Percentiles rank a stretch among this genome's conserved stretches.
Conservation (phyloP, 2,797 vertebrate genomes). For the Neosilurus hyrtlii region DNA sequence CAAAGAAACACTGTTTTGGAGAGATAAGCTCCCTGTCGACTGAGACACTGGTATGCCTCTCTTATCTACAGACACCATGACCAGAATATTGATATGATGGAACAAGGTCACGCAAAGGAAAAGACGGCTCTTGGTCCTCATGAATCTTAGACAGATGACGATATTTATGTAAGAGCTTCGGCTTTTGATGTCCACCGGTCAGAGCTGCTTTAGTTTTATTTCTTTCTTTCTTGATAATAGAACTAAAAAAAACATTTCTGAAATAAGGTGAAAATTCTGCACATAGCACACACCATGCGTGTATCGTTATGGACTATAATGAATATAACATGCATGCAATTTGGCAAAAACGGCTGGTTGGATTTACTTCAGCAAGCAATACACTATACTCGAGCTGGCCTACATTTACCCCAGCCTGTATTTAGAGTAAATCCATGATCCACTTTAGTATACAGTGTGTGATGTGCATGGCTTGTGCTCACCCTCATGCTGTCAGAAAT, state of each 20-base stretch:
- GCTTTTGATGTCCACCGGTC: background rate
- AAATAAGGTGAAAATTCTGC: background rate
- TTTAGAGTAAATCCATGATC: conserved; percentile 16
- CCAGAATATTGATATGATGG: conserved; percentile 47
- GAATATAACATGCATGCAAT: background rate
- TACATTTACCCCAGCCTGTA: background rate
- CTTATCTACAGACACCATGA: conserved; percentile 53
- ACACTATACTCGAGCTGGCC: background rate
- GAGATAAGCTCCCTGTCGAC: conserved; percentile 54
- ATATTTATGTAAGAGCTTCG: conserved; percentile 12
- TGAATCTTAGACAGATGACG: background rate
- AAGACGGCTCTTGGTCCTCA: conserved; percentile 18
- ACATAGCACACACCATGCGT: too few species aligned
- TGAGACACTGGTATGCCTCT: conserved; percentile 25
- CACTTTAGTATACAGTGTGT: conserved; percentile 20
- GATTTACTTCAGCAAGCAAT: too few species aligned
- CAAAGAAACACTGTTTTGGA: conserved; percentile 47
- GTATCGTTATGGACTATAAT: background rate
- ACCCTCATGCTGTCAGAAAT: conserved; percentile 34
- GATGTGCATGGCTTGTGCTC: conserved; percentile 24
- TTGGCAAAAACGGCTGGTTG: background rate
- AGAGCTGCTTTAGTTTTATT: background rate
- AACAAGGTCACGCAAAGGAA: conserved; percentile 45
- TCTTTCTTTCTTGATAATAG: background rate
- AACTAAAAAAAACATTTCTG: background rate